Conservation (phyloP, 2,888 invertebrate genomes). For the Amphiduros pacificus region DNA sequence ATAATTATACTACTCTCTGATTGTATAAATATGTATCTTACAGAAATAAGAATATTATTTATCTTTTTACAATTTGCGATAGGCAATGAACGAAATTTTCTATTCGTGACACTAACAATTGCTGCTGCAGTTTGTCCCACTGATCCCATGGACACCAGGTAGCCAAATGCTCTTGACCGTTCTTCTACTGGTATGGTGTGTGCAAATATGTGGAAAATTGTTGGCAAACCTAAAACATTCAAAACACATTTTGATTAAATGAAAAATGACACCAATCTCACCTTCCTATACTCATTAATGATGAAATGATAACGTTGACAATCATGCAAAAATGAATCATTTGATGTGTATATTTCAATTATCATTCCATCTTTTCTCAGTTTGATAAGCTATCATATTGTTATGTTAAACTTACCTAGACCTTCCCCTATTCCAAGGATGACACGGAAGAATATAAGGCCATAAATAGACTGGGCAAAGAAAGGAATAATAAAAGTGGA, state of each 20-base stretch:
- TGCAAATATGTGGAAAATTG: constrained; percentile 76
- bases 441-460: constrained; percentile 69
- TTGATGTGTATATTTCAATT: background rate
- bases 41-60: too few species aligned
- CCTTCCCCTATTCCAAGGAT: constrained; percentile 76
- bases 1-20: too few species aligned
- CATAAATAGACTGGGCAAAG: constrained; percentile 67
- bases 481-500: constrained; percentile 73
- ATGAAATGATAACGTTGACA: background rate
- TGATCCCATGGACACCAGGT: constrained; percentile 74
- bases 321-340: background rate
- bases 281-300: too few species aligned
- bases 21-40: too few species aligned
- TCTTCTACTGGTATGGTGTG: constrained; percentile 74
- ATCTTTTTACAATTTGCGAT: too few species aligned
- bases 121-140: constrained; percentile 76
- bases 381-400: too few species aligned
- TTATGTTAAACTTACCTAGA: constrained; percentile 63
- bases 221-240: constrained; percentile 68
- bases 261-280: too few species aligned
- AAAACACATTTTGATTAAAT: background rate
- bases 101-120: constrained; percentile 68
- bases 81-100: too few species aligned
- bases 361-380: background rate
- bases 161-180: constrained; percentile 73